A percentile compares a stretch with the other conserved stretches of the same genome.
These are phyloP conservation scores for Chironomus tentans DNA, from an alignment of 2,888 invertebrate species.

Conservation along the genomic window DNA sequence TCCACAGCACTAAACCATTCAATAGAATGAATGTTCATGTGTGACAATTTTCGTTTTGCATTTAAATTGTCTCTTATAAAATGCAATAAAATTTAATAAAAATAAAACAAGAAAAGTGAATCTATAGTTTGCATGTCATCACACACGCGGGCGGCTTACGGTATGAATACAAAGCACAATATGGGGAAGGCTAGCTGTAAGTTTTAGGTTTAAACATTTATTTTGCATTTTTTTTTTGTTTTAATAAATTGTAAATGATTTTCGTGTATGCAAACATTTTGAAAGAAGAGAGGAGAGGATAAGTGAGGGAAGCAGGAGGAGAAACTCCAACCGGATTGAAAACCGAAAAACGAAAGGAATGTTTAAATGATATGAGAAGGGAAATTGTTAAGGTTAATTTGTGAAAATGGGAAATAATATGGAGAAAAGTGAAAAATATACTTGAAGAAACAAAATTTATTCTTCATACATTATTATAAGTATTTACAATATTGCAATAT, in stretches of 20 bases:
- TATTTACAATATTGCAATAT: neutral
- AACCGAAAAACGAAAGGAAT: too few species aligned
- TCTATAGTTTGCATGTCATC: too few species aligned
- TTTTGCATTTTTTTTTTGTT: neutral
- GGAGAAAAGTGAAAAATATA: conserved; percentile 9
- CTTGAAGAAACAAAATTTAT: neutral
- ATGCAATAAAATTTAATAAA: too few species aligned
- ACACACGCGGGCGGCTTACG: too few species aligned
- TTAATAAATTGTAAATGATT: conserved; percentile 6
- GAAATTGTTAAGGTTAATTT: conserved; percentile 8
- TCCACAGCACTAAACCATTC: too few species aligned
- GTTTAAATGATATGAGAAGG: neutral
- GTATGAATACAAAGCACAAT: too few species aligned
- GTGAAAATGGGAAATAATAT: conserved; percentile 7
- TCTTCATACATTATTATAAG: neutral
- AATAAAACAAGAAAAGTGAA: too few species aligned
- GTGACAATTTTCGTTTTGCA: too few species aligned
- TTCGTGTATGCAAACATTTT: conserved; percentile 9
- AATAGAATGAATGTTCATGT: too few species aligned
- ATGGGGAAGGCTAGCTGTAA: too few species aligned
- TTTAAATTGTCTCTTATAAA: too few species aligned
- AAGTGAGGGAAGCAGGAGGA: neutral
- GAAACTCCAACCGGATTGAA: neutral
- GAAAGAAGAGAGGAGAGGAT: neutral
- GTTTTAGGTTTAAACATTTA: neutral